phyloP scores from a whole-genome alignment of 2,797 vertebrate species.

The Spea hammondii region DNA sequence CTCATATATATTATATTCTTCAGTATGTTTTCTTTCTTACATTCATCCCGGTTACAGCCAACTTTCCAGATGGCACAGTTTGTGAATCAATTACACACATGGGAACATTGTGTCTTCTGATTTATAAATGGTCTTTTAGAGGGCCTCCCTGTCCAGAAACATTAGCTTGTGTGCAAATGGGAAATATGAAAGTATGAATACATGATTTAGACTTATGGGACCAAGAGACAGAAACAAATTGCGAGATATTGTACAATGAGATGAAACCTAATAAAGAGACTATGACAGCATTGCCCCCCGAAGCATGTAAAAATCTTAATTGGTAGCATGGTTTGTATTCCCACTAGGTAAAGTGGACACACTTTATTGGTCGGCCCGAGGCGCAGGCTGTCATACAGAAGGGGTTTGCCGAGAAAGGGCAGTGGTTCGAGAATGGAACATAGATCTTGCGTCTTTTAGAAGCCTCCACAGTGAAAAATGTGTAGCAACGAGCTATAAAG shows the following conservation, averaged over 20 bases:
- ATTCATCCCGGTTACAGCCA: constrained; percentile 12
- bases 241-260: constrained; percentile 35
- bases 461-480: constrained; percentile 2
- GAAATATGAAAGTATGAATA: constrained; percentile 30
- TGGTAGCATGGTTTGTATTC: constrained; percentile 51
- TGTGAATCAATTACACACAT: constrained; percentile 44
- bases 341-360: constrained; percentile 41
- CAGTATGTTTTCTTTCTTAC: background rate
- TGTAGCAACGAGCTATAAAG: constrained; percentile 28
- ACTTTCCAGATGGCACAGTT: constrained; percentile 45
- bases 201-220: constrained; percentile 39
- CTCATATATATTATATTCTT: constrained; percentile 11
- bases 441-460: constrained; percentile 28
- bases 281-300: constrained; percentile 42
- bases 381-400: constrained; percentile 41
- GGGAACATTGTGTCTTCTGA: constrained; percentile 35
- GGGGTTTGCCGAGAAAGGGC: constrained; percentile 34
- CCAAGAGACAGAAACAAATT: constrained; percentile 24
- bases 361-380: constrained; percentile 47
- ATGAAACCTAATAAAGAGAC: constrained; percentile 45
- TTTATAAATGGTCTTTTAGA: constrained; percentile 31
- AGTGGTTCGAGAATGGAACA: constrained; percentile 16
- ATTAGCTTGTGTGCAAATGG: constrained; percentile 33
- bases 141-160: constrained; percentile 35
- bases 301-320: constrained; percentile 52